Evolutionary conservation across 2,113 vertebrate genomes (phyloP), one percentile per base, ranked within the genome.

Genomic region (Zosterops hypoxanthus): DNA sequence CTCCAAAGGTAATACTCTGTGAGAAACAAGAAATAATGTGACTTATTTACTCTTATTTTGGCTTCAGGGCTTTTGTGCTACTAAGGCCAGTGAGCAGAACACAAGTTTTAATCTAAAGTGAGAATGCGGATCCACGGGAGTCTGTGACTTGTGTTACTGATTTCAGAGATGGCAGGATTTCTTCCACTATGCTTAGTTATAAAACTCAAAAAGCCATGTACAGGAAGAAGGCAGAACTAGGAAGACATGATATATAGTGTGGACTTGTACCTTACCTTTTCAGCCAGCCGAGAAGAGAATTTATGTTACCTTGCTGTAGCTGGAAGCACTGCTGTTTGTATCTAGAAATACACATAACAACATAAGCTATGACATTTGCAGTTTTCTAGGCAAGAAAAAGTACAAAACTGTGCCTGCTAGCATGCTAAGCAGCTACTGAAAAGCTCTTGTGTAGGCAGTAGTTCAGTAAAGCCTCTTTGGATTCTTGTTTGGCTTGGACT

Each of bases 311-410:
- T 88, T 88, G 59, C 2, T 3, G 29, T 80, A 90, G 34, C 44
- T 88, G 63, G 25, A 91, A 77, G 78, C 59, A 9, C 39, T 47
- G 61, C 44, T 83, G 42, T 66, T 94, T 90, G 19, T 69, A 55
- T 55, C 75, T 68, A 70, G 84, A 90, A 90, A 90, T 88, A 83
- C 7, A 86, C 61, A 73, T 56, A 80, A 57, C 59, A 91, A 71
- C 56, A 63, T 21, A 81, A 90, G 18, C 41, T 83, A 73, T 77
- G 76, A 77, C 1, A 0, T 88, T 83, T 59, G 47, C 52, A 49
- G 49, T 87, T 86, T 96, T 94, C 71, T 86, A 59, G 60, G 68
- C 68, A 85, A 86, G 79, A 90, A 81, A 56, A 94, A 88, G 92
- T 41, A 95, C 79, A 92, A 90, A 94, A 75, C 47, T 19, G 36